Conservation (phyloP, 2,113 vertebrate species). For the Etheostoma cragini region DNA sequence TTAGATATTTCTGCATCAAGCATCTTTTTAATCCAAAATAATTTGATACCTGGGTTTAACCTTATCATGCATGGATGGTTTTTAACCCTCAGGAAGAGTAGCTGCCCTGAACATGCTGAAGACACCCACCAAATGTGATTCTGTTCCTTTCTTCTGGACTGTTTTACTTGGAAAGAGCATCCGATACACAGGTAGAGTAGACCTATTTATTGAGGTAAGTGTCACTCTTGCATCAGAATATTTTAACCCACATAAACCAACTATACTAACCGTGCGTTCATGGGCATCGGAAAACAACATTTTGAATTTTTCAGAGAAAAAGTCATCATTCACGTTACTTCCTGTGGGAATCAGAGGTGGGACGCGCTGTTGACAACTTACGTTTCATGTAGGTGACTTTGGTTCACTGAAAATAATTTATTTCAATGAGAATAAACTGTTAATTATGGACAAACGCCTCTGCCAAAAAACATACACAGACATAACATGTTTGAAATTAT, state of each 20-base stretch:
- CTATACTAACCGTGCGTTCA: background rate
- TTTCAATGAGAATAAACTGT: too few species aligned
- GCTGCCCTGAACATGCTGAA: slow-evolving; percentile 90
- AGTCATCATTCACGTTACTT: too few species aligned
- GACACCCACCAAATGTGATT: slow-evolving; percentile 77
- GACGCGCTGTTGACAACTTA: too few species aligned
- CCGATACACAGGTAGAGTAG: slow-evolving; percentile 84
- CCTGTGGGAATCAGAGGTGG: too few species aligned
- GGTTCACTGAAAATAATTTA: too few species aligned
- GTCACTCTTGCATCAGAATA: background rate
- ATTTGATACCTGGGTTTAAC: background rate
- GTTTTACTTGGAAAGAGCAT: slow-evolving; percentile 86
- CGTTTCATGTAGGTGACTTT: too few species aligned
- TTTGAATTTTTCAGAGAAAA: too few species aligned
- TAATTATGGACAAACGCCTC: too few species aligned
- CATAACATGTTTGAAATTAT: too few species aligned
- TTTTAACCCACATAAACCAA: background rate
- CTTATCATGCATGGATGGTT: background rate
- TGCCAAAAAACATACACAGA: too few species aligned
- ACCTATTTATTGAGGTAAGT: background rate
- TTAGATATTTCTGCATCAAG: background rate
- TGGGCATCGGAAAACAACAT: too few species aligned
- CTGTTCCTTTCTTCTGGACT: slow-evolving; percentile 92
- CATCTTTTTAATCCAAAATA: background rate
- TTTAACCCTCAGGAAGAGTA: slow-evolving; percentile 80